Evolutionary conservation across 2,888 invertebrate genomes (phyloP).

Genomic region (Eulithis testata): DNA sequence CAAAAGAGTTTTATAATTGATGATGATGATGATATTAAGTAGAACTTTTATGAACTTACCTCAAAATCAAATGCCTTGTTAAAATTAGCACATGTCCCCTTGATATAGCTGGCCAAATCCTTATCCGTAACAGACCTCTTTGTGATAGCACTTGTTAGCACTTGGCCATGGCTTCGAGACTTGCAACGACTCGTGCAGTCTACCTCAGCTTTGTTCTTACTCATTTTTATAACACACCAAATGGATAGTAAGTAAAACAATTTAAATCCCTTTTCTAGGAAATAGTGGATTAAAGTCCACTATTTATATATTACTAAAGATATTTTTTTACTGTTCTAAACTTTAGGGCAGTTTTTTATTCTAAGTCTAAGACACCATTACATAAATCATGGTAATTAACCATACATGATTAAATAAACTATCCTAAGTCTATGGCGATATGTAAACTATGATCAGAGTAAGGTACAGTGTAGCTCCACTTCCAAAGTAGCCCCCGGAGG

Average conservation of each 20-base stretch:
- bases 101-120: slow-evolving; percentile 84
- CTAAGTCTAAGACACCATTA: not conserved
- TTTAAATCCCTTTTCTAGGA: not conserved
- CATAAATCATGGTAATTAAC: not conserved
- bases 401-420: slow-evolving; percentile 9
- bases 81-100: slow-evolving; percentile 86
- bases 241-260: not conserved
- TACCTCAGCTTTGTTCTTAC: slow-evolving; percentile 67
- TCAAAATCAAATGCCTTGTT: slow-evolving; percentile 84
- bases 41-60: slow-evolving; percentile 58
- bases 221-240: slow-evolving; percentile 59
- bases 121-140: slow-evolving; percentile 85
- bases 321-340: no score
- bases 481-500: slow-evolving; percentile 64
- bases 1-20: no score
- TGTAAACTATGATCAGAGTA: slow-evolving; percentile 41
- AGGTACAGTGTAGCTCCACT: slow-evolving; percentile 58
- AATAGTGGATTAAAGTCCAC: not conserved
- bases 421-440: slow-evolving; percentile 37
- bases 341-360: not conserved
- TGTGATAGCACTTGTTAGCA: slow-evolving; percentile 86
- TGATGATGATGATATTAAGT: no score
- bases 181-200: slow-evolving; percentile 86
- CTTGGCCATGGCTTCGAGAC: slow-evolving; percentile 83
- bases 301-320: no score